Conservation (phyloP, 2,797 vertebrate species). For the Siniperca scherzeri region DNA sequence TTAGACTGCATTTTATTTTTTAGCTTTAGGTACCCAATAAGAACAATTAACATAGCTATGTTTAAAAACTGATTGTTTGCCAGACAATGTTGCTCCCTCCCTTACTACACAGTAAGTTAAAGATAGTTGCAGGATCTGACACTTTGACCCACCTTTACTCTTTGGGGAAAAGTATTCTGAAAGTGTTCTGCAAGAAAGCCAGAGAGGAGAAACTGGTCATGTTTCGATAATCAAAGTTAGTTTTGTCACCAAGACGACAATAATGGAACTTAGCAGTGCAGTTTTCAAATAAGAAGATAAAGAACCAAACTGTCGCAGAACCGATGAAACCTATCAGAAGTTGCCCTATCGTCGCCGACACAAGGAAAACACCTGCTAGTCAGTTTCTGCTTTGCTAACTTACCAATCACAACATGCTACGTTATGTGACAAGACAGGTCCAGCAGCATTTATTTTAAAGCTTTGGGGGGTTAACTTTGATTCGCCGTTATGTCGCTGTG, state of each 20-base stretch:
- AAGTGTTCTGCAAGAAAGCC: constrained; percentile 52
- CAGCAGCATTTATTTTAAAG: background rate
- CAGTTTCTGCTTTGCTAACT: background rate
- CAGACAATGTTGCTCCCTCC: background rate
- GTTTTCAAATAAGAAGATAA: too few species aligned
- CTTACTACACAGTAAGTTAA: background rate
- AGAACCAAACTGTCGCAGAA: background rate
- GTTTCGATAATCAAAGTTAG: background rate
- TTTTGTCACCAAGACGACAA: constrained; percentile 18
- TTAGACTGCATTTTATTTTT: background rate
- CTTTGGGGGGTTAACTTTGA: background rate
- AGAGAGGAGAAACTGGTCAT: constrained; percentile 12
- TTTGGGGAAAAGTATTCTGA: constrained; percentile 43
- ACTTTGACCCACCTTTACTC: constrained; percentile 64
- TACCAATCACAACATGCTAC: constrained; percentile 35
- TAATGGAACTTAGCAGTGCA: background rate
- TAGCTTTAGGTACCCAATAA: background rate
- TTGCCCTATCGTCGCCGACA: background rate
- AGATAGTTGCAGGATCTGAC: background rate
- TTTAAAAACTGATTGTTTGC: background rate
- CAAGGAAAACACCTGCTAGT: constrained; percentile 26
- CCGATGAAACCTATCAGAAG: background rate
- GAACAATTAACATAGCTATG: background rate
- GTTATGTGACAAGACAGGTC: constrained; percentile 5
- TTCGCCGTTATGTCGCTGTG: background rate